These are phyloP conservation scores for Callimorpha dominula DNA, from an alignment of 2,888 invertebrate species.

Conservation along the genomic window DNA sequence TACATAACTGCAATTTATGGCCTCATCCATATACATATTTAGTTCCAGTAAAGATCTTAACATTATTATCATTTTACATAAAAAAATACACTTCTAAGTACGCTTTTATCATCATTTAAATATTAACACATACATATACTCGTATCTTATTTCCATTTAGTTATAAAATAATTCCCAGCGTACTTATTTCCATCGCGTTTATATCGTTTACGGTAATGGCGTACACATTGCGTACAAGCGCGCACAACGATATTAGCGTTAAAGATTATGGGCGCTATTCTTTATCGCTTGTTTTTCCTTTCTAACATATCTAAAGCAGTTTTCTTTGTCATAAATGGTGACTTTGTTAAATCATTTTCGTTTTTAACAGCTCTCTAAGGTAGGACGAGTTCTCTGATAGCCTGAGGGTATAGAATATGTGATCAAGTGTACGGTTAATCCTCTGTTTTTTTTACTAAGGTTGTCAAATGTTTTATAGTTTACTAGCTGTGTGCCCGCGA, in stretches of 20 bases:
- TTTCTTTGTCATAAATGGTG: not conserved
- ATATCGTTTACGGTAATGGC: conserved; percentile 41
- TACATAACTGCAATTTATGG: no score
- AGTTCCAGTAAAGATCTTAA: no score
- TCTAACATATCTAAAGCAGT: not conserved
- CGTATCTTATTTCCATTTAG: conserved; percentile 6
- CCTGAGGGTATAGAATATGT: no score
- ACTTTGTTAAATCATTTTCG: not conserved
- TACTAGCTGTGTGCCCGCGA: no score
- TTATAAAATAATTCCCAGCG: conserved; percentile 12
- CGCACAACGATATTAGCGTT: conserved; percentile 36
- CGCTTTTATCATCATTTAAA: not conserved
- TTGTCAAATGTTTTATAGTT: no score
- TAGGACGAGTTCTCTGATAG: no score
- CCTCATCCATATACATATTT: no score
- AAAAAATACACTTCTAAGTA: no score
- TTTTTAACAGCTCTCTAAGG: no score
- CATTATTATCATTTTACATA: no score
- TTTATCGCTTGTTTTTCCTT: conserved; percentile 36
- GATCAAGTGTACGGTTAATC: no score
- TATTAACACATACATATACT: not conserved
- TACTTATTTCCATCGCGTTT: conserved; percentile 15
- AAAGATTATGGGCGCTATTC: conserved; percentile 39
- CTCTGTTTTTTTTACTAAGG: no score
- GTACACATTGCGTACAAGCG: conserved; percentile 36